phyloP scores from a whole-genome alignment of 1,140 invertebrate species.

The Neotoxoptera formosana region DNA sequence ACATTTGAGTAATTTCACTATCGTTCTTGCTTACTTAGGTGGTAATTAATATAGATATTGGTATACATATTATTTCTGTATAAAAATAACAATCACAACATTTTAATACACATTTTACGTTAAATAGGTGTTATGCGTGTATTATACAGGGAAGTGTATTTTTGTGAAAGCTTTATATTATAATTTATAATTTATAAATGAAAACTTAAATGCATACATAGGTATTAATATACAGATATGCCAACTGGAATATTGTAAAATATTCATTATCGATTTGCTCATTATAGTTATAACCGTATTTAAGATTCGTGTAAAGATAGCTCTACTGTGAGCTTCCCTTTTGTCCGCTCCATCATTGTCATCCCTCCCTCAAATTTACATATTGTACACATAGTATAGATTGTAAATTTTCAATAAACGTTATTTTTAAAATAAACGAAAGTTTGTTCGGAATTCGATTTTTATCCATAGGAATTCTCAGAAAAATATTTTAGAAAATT shows the following conservation, averaged over 20 bases:
- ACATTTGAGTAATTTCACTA: neutral
- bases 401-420: too few species aligned
- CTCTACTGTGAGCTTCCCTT: too few species aligned
- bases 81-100: neutral
- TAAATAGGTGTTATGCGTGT: neutral
- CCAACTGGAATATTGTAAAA: neutral
- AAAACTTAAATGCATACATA: neutral
- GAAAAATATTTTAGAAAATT: neutral
- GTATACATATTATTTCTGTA: too few species aligned
- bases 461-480: neutral
- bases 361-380: too few species aligned
- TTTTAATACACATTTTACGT: neutral
- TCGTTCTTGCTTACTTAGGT: neutral
- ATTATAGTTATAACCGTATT: neutral
- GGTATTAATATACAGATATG: neutral
- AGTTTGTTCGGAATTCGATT: neutral
- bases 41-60: neutral
- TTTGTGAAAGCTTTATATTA: neutral
- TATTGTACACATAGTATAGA: too few species aligned
- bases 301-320: too few species aligned
- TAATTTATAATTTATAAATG: neutral
- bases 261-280: neutral
- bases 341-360: too few species aligned
- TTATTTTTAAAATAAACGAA: neutral
- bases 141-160: neutral